These are phyloP conservation scores for Erpobdella octoculata DNA, from an alignment of 2,888 invertebrate genomes.

Conservation along the genomic window DNA sequence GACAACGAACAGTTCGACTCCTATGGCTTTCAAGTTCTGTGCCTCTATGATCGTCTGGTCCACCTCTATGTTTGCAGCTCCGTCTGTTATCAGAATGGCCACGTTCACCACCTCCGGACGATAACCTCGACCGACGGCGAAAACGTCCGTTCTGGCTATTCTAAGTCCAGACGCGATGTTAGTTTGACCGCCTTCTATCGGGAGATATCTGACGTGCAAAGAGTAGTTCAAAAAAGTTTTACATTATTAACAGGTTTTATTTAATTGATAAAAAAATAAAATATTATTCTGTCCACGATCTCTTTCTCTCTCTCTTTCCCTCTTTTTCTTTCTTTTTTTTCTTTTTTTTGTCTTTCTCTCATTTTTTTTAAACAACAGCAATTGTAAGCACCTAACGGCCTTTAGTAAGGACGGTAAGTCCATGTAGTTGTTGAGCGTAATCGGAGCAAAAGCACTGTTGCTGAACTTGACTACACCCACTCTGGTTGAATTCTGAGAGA, in stretches of 20 bases:
- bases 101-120: slow-evolving; percentile 41
- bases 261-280: too few species aligned
- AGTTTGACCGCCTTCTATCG: slow-evolving; percentile 40
- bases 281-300: too few species aligned
- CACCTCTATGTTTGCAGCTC: slow-evolving; percentile 44
- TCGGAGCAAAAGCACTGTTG: slow-evolving; percentile 26
- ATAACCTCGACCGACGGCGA: slow-evolving; percentile 39
- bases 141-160: slow-evolving; percentile 40
- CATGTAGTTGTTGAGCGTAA: slow-evolving; percentile 28
- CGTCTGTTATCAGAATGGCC: slow-evolving; percentile 44
- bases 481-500: slow-evolving; percentile 18
- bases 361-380: too few species aligned
- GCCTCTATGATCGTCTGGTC: slow-evolving; percentile 42
- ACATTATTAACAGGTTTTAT: too few species aligned
- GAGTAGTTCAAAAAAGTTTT: too few species aligned
- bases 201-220: slow-evolving; percentile 13
- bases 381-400: slow-evolving; percentile 18
- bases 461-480: slow-evolving; percentile 35
- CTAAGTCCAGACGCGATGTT: slow-evolving; percentile 43
- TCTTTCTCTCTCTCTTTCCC: too few species aligned
- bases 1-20: slow-evolving; percentile 40
- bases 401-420: slow-evolving; percentile 11
- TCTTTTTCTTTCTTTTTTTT: too few species aligned
- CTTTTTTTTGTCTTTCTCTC: too few species aligned
- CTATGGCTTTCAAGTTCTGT: slow-evolving; percentile 42